Conservation (phyloP, 2,113 vertebrate species). For the Lasiurus borealis region DNA sequence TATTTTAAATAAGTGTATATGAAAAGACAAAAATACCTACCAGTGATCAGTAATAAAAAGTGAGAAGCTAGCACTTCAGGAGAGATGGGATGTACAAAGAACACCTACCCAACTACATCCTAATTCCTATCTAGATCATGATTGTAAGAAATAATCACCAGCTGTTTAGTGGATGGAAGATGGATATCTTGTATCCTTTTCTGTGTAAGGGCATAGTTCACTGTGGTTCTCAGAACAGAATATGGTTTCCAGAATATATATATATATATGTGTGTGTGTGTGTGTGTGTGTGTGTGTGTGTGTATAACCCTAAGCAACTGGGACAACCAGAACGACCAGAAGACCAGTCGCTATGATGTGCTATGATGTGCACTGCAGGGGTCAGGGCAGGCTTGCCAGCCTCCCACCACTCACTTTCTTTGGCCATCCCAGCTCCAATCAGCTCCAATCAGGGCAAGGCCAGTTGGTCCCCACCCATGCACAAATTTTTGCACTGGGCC, state of each 20-base stretch:
- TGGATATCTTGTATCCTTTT: neutral
- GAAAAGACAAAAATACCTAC: neutral
- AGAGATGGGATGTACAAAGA: neutral
- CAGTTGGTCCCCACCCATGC: too few relatives aligned
- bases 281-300: too few relatives aligned
- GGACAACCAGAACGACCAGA: too few relatives aligned
- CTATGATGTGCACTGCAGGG: too few relatives aligned
- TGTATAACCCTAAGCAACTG: too few relatives aligned
- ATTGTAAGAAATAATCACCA: neutral
- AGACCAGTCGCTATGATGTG: too few relatives aligned
- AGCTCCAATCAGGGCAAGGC: too few relatives aligned
- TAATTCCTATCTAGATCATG: accelerated
- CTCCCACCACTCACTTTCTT: too few relatives aligned
- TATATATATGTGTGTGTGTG: too few relatives aligned
- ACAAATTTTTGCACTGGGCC: too few relatives aligned
- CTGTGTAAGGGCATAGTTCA: neutral
- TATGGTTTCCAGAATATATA: neutral
- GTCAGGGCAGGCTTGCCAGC: too few relatives aligned
- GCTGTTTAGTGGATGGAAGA: neutral
- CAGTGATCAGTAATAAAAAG: neutral
- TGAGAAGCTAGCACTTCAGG: neutral
- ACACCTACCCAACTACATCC: neutral
- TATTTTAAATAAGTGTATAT: neutral
- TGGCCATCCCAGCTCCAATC: too few relatives aligned
- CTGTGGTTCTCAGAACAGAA: neutral